Evolutionary conservation across 2,113 vertebrate species (phyloP), one percentile per base, ranked within the genome.

Genomic region (Toxostoma redivivum): DNA sequence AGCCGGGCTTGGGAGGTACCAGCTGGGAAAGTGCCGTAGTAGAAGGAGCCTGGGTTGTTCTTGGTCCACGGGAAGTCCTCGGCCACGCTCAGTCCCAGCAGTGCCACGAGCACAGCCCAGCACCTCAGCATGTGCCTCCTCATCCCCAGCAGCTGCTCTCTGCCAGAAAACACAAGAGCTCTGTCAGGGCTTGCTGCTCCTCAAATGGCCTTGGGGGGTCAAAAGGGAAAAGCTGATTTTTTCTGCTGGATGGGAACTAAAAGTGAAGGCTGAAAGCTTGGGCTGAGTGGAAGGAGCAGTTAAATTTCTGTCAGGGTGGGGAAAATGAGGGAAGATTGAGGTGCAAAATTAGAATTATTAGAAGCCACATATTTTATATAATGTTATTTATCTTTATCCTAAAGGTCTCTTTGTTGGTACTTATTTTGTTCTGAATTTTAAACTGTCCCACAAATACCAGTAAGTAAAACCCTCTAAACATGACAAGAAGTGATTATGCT

Each of bases 11-110:
- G 51, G 53, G 23, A 89, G 91, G 31, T 98, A 99, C 99, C 99
- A 87, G 97, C 94, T 93, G 99, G 99, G 94, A 99, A 99, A 91
- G 97, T 98, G 98, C 99, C 98, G 28, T 99, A 99, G 98, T 98
- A 98, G 99, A 99, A 99, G 97, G 99, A 98, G 95, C 98, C 93
- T 12, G 98, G 97, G 17, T 98, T 95, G 95, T 98, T 98, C 97
- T 98, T 98, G 98, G 98, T 98, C 98, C 98, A 98, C 62, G 97
- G 96, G 96, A 98, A 98, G 67, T 98, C 98, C 97, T 98, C 95
- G 94, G 98, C 95, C 88, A 96, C 82, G 76, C 97, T 98, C 96
- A 98, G 97, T 97, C 88, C 89, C 87, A 95, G 71, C 97, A 97
- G 82, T 95, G 98, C 95, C 98, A 97, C 42, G 35, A 99, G 97